These are phyloP conservation scores for Thysanoteuthis rhombus DNA, from an alignment of 2,888 invertebrate species.

Conservation along the genomic window DNA sequence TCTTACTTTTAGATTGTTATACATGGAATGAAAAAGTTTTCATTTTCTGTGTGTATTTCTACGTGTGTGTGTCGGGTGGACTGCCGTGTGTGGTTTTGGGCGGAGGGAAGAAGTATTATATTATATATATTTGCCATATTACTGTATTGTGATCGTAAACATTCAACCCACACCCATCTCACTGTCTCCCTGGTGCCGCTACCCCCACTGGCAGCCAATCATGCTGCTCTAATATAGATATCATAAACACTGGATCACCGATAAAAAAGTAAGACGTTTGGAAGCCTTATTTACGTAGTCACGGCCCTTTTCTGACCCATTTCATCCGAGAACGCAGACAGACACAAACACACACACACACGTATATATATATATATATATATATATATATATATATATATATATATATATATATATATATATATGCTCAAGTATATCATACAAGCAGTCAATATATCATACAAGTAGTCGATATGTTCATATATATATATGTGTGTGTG, in stretches of 20 bases:
- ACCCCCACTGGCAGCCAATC: neutral
- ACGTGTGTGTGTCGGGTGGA: neutral
- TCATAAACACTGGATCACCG: neutral
- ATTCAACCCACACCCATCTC: neutral
- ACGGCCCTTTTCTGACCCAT: neutral
- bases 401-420: neutral
- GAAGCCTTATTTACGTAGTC: neutral
- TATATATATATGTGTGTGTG: neutral
- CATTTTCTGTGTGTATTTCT: neutral
- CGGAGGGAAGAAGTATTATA: neutral
- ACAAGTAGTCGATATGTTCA: neutral
- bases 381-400: too few relatives aligned
- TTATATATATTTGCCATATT: neutral
- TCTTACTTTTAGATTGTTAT: too few relatives aligned
- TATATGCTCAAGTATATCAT: too few relatives aligned
- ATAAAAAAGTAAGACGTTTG: neutral
- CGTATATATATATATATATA: neutral
- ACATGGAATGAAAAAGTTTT: too few relatives aligned
- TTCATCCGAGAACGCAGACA: neutral
- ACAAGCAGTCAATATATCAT: too few relatives aligned
- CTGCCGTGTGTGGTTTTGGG: neutral
- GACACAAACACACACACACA: too few relatives aligned
- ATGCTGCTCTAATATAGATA: neutral
- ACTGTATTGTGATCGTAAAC: neutral
- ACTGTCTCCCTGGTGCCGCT: neutral